Evolutionary conservation across 1,140 invertebrate genomes (phyloP).

Genomic region (Sitobion miscanthi): DNA sequence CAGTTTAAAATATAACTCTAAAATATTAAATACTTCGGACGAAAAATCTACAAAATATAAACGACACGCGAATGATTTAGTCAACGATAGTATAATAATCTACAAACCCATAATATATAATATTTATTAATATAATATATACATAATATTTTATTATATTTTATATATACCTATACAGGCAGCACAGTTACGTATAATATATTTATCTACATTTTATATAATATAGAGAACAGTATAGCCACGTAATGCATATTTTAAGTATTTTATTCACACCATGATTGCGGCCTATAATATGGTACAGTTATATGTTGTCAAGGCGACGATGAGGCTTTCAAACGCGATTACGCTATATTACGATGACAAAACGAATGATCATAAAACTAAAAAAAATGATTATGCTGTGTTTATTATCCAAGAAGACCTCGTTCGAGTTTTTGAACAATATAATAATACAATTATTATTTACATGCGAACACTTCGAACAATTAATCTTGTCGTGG

Average conservation of each 20-base stretch:
- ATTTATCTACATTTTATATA: not conserved
- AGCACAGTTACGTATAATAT: not conserved
- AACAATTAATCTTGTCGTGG: not conserved
- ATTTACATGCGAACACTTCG: not conserved
- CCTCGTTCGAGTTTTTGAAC: not conserved
- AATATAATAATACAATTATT: not conserved
- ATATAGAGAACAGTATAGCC: not conserved
- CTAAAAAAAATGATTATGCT: not conserved
- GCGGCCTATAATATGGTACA: not conserved
- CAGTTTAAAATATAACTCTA: no score
- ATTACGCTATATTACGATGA: not conserved
- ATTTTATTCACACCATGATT: not conserved
- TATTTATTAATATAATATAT: no score
- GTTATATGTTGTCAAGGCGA: not conserved
- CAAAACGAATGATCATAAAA: constrained; percentile 23
- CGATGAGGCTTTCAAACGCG: not conserved
- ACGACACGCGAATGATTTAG: no score
- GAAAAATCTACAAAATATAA: no score
- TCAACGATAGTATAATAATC: not conserved
- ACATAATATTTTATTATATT: not conserved
- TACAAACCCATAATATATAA: not conserved
- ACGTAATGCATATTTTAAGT: not conserved
- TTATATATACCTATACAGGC: not conserved
- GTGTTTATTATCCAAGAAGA: constrained; percentile 18
- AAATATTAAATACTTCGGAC: no score